A percentile compares a stretch with the other conserved stretches of the same genome.
Evolutionary conservation across 2,888 invertebrate species (phyloP).

Genomic region (Xanthia togata): DNA sequence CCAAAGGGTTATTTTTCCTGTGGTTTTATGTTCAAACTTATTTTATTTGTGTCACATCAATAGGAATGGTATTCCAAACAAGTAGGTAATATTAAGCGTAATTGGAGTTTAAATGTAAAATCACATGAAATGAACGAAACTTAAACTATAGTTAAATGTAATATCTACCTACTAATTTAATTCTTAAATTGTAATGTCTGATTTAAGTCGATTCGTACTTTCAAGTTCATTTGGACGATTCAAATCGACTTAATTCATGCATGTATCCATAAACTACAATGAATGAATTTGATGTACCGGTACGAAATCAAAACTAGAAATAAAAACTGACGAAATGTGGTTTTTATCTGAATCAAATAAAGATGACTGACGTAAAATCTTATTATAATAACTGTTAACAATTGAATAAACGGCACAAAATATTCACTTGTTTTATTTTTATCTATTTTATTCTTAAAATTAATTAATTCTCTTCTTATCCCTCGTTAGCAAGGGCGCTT

Average conservation of each 20-base stretch:
- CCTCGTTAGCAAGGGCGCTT: too few species aligned
- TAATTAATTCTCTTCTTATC: not conserved
- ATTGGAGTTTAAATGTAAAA: conserved; percentile 77
- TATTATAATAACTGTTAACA: conserved; percentile 88
- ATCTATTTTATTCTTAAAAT: not conserved
- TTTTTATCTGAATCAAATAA: conserved; percentile 77
- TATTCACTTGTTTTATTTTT: conserved; percentile 74
- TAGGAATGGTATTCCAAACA: conserved; percentile 61
- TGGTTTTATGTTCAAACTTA: conserved; percentile 78
- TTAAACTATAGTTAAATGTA: conserved; percentile 75
- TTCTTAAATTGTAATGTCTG: conserved; percentile 64
- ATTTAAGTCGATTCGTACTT: conserved; percentile 54
- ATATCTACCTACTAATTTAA: conserved; percentile 79
- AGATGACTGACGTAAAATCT: conserved; percentile 89
- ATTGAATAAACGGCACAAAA: conserved; percentile 90
- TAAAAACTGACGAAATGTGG: conserved; percentile 64
- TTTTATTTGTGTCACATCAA: conserved; percentile 49
- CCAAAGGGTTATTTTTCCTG: conserved; percentile 71
- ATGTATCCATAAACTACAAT: conserved; percentile 52
- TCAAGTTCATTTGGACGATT: conserved; percentile 18
- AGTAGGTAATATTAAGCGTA: conserved; percentile 65
- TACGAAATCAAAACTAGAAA: conserved; percentile 60
- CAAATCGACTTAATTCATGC: conserved; percentile 51
- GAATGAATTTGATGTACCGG: conserved; percentile 58
- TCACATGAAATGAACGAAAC: conserved; percentile 79